Evolutionary conservation across 1,140 invertebrate species (phyloP).

Genomic region (Vanessa tameamea): DNA sequence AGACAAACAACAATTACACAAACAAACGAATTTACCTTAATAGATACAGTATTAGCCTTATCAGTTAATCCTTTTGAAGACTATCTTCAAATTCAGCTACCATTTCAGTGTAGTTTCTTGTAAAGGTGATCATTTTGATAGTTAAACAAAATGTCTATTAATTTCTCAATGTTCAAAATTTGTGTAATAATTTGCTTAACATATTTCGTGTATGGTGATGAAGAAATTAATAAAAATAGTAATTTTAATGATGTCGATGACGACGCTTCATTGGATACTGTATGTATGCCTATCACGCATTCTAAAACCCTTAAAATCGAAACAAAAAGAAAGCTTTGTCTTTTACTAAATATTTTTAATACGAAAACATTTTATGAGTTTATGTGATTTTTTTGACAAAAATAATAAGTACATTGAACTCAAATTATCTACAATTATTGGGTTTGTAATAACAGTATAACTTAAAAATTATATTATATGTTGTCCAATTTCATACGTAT

Average conservation of each 20-base stretch:
- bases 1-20: not conserved
- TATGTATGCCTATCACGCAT: constrained; percentile 42
- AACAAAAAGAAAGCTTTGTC: too few relatives aligned
- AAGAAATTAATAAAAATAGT: not conserved
- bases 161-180: not conserved
- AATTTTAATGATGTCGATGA: constrained; percentile 48
- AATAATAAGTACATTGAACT: too few relatives aligned
- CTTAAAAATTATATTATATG: too few relatives aligned
- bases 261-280: constrained; percentile 66
- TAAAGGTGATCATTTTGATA: not conserved
- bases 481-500: too few relatives aligned
- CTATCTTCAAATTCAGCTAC: not conserved
- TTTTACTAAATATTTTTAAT: too few relatives aligned
- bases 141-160: not conserved
- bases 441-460: too few relatives aligned
- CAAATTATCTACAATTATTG: too few relatives aligned
- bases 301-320: not conserved
- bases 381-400: too few relatives aligned
- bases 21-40: constrained; percentile 8
- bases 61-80: constrained; percentile 9
- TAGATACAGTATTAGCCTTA: not conserved
- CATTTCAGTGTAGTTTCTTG: not conserved
- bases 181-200: constrained; percentile 1
- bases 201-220: not conserved
- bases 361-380: too few relatives aligned